Percentiles rank a stretch among this genome's conserved stretches.
Conservation (phyloP, 92 coral and sea anemone genomes). For the Montipora capitata region DNA sequence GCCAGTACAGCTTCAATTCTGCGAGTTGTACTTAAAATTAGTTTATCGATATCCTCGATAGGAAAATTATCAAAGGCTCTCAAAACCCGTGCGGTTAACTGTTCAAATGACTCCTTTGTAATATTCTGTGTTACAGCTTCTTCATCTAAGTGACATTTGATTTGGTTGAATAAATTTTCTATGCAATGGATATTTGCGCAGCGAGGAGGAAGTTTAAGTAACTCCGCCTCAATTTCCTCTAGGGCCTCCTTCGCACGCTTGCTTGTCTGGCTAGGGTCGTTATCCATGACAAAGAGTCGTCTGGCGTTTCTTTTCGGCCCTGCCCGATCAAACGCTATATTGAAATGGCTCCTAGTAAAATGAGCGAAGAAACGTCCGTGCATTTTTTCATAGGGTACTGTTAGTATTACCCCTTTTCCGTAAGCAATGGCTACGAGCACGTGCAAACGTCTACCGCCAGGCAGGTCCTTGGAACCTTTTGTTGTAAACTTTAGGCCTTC, state of each 20-base stretch:
- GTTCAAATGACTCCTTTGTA: conserved; percentile 29
- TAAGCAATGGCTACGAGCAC: conserved; percentile 68
- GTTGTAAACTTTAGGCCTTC: too few species aligned
- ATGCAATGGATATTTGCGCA: conserved; percentile 11
- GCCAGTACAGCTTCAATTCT: conserved; percentile 18
- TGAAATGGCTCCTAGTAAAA: conserved; percentile 65
- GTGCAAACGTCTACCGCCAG: conserved; percentile 71
- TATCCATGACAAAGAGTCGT: conserved; percentile 80
- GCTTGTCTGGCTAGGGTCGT: conserved; percentile 79
- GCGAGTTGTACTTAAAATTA: not conserved
- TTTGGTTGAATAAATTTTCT: not conserved
- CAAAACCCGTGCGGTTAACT: conserved; percentile 60
- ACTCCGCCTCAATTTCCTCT: not conserved
- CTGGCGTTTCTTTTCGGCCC: conserved; percentile 46
- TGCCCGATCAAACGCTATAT: conserved; percentile 61
- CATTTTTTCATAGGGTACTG: conserved; percentile 67
- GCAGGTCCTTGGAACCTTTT: conserved; percentile 73
- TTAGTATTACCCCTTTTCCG: conserved; percentile 57
- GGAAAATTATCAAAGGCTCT: conserved; percentile 34
- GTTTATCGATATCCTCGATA: conserved; percentile 7
- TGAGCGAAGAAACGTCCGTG: conserved; percentile 60
- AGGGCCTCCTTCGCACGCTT: conserved; percentile 3
- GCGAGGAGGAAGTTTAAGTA: not conserved
- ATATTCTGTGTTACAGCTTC: conserved; percentile 2
- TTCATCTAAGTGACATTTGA: conserved; percentile 5